Evolutionary conservation across 1,140 invertebrate genomes (phyloP), one percentile per base, ranked within the genome.

Genomic region (Piezodorus guildinii): DNA sequence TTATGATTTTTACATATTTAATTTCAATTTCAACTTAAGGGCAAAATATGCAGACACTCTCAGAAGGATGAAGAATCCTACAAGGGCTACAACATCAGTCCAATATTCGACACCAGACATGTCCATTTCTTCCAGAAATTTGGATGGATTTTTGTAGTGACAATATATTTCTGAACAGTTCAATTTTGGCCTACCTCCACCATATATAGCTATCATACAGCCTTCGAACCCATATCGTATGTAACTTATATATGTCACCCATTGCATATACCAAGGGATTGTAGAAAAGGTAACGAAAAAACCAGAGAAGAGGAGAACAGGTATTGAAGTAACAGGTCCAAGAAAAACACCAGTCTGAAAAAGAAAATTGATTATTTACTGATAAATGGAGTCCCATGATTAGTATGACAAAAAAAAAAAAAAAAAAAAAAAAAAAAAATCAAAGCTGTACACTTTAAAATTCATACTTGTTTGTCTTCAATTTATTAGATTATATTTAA

Each of bases 241-340:
- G 72, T 95, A 96, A 4, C 90, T 94, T 52, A 92, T 78, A 71
- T 93, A 86, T 68, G 91, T 91, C 62, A 96, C 76, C 91, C 92
- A 95, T 62, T 86, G 82, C 70, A 96, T 88, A 4, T 82, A 77
- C 0, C 75, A 71, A 0, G 93, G 93, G 3, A 94, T 95, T 64
- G 94, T 91, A 44, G 85, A 82, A 68, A 92, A 85, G 14, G 87
- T 85, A 4, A 95, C 85, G 71, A 94, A 94, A 74, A 96, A 97
- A 0, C 93, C 93, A 0, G 94, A 89, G 70, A 96, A 90, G 19
- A 91, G 79, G 44, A 91, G 93, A 2, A 89, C 86, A 16, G 67
- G 68, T 10, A 69, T 66, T 0, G 65, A 66, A 62, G 90, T 79
- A 34, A 95, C 86, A 45, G 94, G 94, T 9, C 91, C 93, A 43